A percentile compares a stretch with the other conserved stretches of the same genome.
phyloP scores from a whole-genome alignment of 2,797 vertebrate species.

The Enteromius radiatus region DNA sequence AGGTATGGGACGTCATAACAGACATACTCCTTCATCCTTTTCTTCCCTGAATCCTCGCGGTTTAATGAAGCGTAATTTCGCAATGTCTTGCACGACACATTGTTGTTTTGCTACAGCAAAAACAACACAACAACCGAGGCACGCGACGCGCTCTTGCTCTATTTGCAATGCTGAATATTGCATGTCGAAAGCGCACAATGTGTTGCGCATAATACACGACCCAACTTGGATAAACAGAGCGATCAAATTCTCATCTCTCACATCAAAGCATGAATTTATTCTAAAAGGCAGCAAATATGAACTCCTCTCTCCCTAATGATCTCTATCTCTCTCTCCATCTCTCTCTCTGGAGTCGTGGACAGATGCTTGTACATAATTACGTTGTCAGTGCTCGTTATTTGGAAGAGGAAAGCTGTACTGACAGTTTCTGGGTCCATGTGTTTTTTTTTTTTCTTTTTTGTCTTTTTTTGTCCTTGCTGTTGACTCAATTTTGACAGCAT shows the following conservation, averaged over 20 bases:
- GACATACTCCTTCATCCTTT: not conserved
- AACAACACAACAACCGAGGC: conserved; percentile 57
- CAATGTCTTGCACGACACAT: conserved; percentile 32
- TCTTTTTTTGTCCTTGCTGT: conserved; percentile 60
- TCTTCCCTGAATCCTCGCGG: not conserved
- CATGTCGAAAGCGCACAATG: conserved; percentile 67
- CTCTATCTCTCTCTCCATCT: conserved; percentile 72
- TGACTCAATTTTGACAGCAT: conserved; percentile 59
- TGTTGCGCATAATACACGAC: conserved; percentile 67
- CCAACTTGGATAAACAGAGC: conserved; percentile 68
- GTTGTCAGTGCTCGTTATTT: conserved; percentile 98
- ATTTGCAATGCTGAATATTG: conserved; percentile 66
- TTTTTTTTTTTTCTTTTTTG: conserved; percentile 57
- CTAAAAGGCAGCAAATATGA: conserved; percentile 73
- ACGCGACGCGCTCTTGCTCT: conserved; percentile 56
- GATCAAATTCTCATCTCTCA: conserved; percentile 66
- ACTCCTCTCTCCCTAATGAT: conserved; percentile 77
- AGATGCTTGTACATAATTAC: conserved; percentile 99
- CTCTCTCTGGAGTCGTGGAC: conserved; percentile 83
- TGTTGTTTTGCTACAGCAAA: conserved; percentile 45
- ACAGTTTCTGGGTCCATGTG: conserved; percentile 87
- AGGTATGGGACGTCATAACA: not conserved
- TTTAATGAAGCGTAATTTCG: conserved; percentile 12
- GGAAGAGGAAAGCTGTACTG: conserved; percentile 85
- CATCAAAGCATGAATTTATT: conserved; percentile 73